phyloP scores from a whole-genome alignment of 2,113 vertebrate genomes.

The Talpa occidentalis region DNA sequence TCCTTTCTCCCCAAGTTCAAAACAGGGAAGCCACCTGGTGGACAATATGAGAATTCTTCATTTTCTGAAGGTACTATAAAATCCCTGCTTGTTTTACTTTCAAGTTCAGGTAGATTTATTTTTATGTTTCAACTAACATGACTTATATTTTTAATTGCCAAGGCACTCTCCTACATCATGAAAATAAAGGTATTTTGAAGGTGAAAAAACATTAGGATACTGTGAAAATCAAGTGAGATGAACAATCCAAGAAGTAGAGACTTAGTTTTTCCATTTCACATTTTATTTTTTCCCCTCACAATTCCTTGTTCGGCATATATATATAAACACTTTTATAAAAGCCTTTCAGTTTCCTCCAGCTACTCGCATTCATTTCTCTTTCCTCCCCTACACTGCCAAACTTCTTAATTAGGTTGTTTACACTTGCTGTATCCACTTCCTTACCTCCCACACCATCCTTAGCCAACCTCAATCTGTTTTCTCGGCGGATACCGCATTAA shows the following conservation, averaged over 20 bases:
- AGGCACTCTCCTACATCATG: not conserved
- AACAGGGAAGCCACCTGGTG: slow-evolving; percentile 70
- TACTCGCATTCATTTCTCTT: not conserved
- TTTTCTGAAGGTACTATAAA: not conserved
- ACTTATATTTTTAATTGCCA: not conserved
- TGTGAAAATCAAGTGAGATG: not conserved
- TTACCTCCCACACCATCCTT: slow-evolving; percentile 9
- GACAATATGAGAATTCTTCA: not conserved
- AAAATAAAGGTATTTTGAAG: not conserved
- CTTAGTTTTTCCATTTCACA: not conserved
- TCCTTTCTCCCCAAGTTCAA: not conserved
- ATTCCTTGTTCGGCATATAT: not conserved
- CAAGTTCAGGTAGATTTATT: not conserved
- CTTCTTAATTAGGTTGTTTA: slow-evolving; percentile 27
- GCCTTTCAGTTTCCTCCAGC: not conserved
- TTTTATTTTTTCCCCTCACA: not conserved
- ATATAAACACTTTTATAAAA: not conserved
- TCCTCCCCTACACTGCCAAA: not conserved
- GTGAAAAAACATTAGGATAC: not conserved
- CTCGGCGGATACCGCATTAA: slow-evolving; percentile 7
- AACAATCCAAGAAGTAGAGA: not conserved
- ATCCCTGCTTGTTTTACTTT: not conserved
- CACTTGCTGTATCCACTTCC: not conserved
- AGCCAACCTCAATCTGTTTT: slow-evolving; percentile 37
- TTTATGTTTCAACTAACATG: not conserved